Percentiles rank a stretch among this genome's conserved stretches.
phyloP scores from a whole-genome alignment of 2,113 vertebrate species.

The Psittacus erithacus region DNA sequence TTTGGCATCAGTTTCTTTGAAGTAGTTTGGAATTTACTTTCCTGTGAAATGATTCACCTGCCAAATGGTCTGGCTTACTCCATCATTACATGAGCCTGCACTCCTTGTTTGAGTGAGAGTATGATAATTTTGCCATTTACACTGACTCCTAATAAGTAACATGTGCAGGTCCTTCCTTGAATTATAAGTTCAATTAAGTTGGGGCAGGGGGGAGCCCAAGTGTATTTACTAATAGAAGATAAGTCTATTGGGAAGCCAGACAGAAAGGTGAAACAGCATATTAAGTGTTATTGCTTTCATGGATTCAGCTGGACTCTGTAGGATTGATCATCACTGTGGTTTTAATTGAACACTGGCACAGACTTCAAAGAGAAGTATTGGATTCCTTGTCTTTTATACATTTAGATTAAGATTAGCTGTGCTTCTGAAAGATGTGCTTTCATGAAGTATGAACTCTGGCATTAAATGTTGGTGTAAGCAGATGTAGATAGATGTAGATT shows the following conservation, averaged over 20 bases:
- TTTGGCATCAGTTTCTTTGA: neutral
- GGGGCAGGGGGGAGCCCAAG: neutral
- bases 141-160: neutral
- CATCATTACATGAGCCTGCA: accelerated
- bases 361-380: neutral
- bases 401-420: neutral
- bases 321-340: neutral
- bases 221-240: neutral
- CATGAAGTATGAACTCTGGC: neutral
- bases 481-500: neutral
- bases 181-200: neutral
- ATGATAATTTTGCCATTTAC: neutral
- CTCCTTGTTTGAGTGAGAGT: neutral
- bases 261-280: neutral
- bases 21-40: neutral
- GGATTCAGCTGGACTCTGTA: neutral
- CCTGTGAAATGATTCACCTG: neutral
- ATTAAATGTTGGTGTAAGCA: neutral
- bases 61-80: neutral
- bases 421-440: neutral
- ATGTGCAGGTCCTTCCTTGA: neutral
- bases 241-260: neutral
- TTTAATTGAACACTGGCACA: neutral
- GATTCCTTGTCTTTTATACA: neutral
- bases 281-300: neutral